Percentiles rank a stretch among this genome's conserved stretches.
phyloP scores from a whole-genome alignment of 1,140 invertebrate genomes.

The Lepidurus apus region DNA sequence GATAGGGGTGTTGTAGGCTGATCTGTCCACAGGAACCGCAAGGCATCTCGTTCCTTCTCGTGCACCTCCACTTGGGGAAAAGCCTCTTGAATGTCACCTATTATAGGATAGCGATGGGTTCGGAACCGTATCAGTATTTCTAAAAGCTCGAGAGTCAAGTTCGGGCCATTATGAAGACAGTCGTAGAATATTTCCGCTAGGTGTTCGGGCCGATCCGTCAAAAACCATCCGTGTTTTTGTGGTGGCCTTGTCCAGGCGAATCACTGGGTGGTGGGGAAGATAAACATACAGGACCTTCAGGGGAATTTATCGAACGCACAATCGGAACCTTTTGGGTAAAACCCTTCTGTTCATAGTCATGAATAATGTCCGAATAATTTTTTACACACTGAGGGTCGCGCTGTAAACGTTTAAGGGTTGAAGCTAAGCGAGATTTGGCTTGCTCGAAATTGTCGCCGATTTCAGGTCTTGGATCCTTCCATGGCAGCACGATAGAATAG shows the following conservation, averaged over 20 bases:
- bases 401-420: slow-evolving; percentile 26
- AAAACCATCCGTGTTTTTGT: too few species aligned
- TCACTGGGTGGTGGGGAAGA: not conserved
- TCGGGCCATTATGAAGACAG: not conserved
- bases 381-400: not conserved
- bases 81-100: too few species aligned
- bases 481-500: not conserved
- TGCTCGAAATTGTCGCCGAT: not conserved
- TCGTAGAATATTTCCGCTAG: too few species aligned
- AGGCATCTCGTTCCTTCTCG: not conserved
- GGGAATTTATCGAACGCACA: not conserved
- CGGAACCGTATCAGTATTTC: not conserved
- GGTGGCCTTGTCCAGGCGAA: not conserved
- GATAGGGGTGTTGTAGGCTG: not conserved
- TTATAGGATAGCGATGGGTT: not conserved
- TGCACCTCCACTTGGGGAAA: not conserved
- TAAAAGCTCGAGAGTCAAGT: not conserved
- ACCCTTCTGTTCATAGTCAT: slow-evolving; percentile 31
- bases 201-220: too few species aligned
- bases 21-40: slow-evolving; percentile 12
- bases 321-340: too few species aligned
- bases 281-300: not conserved
- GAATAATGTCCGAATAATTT: slow-evolving; percentile 32
- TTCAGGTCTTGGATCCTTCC: not conserved
- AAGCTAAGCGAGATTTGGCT: slow-evolving; percentile 30